phyloP scores from a whole-genome alignment of 2,888 invertebrate species.

The Plagodis pulveraria region DNA sequence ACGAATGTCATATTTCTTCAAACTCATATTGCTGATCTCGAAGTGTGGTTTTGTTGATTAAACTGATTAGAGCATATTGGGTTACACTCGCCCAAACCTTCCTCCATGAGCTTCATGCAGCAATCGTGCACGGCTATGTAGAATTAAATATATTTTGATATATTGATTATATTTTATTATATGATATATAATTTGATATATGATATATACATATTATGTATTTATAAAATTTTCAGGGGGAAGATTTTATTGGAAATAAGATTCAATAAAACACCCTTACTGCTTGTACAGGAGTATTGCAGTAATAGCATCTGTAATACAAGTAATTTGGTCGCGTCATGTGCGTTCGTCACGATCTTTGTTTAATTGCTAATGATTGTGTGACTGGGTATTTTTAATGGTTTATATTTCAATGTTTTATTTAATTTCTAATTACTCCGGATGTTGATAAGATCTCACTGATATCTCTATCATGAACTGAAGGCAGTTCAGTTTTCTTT shows the following conservation, averaged over 20 bases:
- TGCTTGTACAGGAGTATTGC: conserved; percentile 3
- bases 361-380: conserved; percentile 53
- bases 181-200: no score
- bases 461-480: background rate
- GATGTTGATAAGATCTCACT: conserved; percentile 28
- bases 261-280: conserved; percentile 4
- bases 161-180: no score
- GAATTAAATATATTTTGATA: no score
- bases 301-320: conserved; percentile 51
- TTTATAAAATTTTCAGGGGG: no score
- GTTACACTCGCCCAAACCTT: no score
- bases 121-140: no score
- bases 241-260: background rate
- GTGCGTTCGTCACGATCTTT: conserved; percentile 66
- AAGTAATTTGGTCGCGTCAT: conserved; percentile 60
- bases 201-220: no score
- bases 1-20: no score
- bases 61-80: no score
- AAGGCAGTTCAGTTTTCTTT: no score
- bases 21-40: background rate
- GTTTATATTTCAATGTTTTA: conserved; percentile 40
- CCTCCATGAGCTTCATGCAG: no score
- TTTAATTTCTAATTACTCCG: conserved; percentile 38
- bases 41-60: no score
- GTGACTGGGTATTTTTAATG: conserved; percentile 35